Conservation (phyloP, 2,113 vertebrate species). For the Corythaixoides concolor region DNA sequence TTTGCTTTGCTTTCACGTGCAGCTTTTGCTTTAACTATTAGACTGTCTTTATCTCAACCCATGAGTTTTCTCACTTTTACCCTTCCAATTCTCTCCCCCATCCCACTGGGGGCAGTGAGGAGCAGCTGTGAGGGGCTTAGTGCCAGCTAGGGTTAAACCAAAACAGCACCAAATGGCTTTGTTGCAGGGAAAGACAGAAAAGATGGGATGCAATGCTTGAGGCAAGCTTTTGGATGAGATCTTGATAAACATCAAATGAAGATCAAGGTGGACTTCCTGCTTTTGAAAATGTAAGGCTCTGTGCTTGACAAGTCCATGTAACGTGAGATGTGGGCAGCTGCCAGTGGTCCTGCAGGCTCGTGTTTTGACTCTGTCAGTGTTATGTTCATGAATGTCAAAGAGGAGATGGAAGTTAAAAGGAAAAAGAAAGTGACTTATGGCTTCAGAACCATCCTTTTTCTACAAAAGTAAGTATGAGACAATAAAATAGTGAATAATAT, state of each 20-base stretch:
- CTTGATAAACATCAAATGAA: neutral
- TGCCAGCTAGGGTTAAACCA: no score
- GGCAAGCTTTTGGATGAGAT: neutral
- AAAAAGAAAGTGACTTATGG: neutral
- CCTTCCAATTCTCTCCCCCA: no score
- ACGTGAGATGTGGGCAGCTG: neutral
- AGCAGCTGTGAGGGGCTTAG: no score
- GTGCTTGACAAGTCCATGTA: neutral
- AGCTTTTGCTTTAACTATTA: no score
- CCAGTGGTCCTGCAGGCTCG: neutral
- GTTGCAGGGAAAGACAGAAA: neutral
- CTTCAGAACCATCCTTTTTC: neutral
- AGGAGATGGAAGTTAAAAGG: neutral
- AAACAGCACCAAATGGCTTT: neutral
- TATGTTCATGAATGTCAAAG: neutral
- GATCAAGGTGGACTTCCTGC: neutral
- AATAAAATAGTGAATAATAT: neutral
- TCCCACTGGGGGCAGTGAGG: no score
- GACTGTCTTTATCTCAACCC: no score
- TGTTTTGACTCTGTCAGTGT: neutral
- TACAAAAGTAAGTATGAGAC: neutral
- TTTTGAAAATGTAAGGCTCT: neutral
- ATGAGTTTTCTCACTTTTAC: no score
- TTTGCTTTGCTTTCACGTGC: no score
- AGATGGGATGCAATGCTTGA: neutral